Percentiles rank a stretch among this genome's conserved stretches.
These are phyloP conservation scores for Pteromalus puparum DNA, from an alignment of 1,140 invertebrate species.

Conservation along the genomic window DNA sequence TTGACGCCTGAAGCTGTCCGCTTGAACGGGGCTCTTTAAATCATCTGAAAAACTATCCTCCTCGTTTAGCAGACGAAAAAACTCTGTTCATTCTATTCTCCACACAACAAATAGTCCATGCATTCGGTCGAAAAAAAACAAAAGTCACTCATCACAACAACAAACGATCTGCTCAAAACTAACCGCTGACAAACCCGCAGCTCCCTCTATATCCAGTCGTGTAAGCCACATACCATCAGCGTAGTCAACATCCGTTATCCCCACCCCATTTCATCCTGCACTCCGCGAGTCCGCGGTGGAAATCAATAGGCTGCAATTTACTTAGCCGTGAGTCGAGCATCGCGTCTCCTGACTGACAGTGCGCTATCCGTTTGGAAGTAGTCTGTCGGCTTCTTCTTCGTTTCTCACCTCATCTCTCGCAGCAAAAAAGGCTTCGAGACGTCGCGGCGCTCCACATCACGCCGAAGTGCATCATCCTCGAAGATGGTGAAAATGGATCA, in stretches of 20 bases:
- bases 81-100: too few species aligned
- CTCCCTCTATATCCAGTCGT: not conserved
- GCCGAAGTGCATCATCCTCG: conserved; percentile 41
- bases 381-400: not conserved
- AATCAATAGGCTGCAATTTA: conserved; percentile 4
- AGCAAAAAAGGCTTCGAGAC: conserved; percentile 38
- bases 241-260: conserved; percentile 34
- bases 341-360: not conserved
- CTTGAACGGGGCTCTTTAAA: not conserved
- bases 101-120: too few species aligned
- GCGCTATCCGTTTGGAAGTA: too few species aligned
- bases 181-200: too few species aligned
- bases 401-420: not conserved
- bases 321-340: not conserved
- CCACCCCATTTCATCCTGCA: not conserved
- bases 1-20: not conserved
- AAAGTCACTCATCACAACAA: too few species aligned
- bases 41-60: not conserved
- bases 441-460: conserved; percentile 51
- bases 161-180: too few species aligned
- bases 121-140: too few species aligned
- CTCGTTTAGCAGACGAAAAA: too few species aligned
- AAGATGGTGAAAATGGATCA: conserved; percentile 75
- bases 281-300: not conserved
- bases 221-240: not conserved